Evolutionary conservation across 2,888 invertebrate genomes (phyloP).

Genomic region (Molanna angustata): DNA sequence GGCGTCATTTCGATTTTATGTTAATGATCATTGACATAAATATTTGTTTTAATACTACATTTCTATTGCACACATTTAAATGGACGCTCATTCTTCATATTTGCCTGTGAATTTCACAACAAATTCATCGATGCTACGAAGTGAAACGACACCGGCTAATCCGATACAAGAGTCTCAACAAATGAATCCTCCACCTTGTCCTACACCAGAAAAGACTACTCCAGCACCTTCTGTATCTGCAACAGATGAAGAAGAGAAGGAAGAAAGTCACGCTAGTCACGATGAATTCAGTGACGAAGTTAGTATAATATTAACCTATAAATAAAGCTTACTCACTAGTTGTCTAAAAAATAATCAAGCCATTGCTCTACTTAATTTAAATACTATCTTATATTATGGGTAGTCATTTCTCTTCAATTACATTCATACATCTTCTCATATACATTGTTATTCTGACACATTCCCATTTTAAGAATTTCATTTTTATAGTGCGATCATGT

Average conservation of each 20-base stretch:
- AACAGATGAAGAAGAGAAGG: constrained; percentile 42
- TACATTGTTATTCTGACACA: no score
- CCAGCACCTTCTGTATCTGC: constrained; percentile 32
- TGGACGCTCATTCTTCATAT: constrained; percentile 53
- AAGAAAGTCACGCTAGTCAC: constrained; percentile 49
- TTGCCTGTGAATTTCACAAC: constrained; percentile 52
- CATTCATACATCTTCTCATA: no score
- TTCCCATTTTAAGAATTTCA: no score
- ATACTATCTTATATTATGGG: neutral
- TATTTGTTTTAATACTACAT: no score
- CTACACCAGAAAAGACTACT: constrained; percentile 34
- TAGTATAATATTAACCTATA: neutral
- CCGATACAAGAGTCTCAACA: neutral
- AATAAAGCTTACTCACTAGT: no score
- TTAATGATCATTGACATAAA: no score
- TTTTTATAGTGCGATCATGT: no score
- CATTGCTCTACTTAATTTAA: neutral
- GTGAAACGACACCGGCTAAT: constrained; percentile 8
- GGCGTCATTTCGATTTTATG: constrained; percentile 12
- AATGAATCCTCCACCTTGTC: constrained; percentile 42
- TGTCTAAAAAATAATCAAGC: no score
- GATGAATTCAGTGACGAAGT: constrained; percentile 54
- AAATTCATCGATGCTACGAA: constrained; percentile 37
- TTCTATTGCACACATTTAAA: constrained; percentile 29
- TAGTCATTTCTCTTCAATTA: neutral